Base-by-base conservation (phyloP, 2,797 vertebrate species). In the Epinephelus awoara region DNA sequence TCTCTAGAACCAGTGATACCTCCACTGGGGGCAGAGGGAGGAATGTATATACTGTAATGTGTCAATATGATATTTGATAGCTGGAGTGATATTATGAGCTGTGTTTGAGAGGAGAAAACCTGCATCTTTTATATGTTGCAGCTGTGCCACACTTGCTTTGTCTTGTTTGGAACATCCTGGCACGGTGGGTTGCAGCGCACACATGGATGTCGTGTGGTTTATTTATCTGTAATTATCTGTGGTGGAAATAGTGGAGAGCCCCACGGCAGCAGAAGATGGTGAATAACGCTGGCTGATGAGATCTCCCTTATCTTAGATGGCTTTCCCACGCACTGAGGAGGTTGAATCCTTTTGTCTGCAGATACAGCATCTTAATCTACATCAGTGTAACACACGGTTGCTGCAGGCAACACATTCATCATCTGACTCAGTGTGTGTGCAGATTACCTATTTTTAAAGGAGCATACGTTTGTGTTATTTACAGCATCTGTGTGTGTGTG, bases 301-400 rank as follows among this genome's bases (percentile, higher is more conserved):
- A 79, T 62, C 68, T 64, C 61, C 52, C 74, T 88, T 54, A 88
- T 91, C 86, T 71, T 2, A 66, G 62, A 79, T 38, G 67, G 81
- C 55, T 67, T 70, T 80, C 77, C 65, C 70, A 54, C 72, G 5
- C 27, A 19, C 56, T 14, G 67, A 74, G 75, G 54, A 58, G 82
- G 80, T 67, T 49, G 75, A 73, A 73, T 90, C 84, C 80, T 89
- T 85, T 91, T 87, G 88, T 93, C 85, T 84, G 86, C 82, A 77
- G 78, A 85, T 68, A 58, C 67, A 77, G 29, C 34, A 85, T 88
- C 87, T 79, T 69, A 61, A 82, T 79, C 80, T 58, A 17, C 70
- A 86, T 85, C 84, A 44, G 79, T 84, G 86, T 85, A 67, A 67
- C 70, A 58, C 75, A 54, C 44, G 7, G 67, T 75, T 49, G 75